Percentiles rank a stretch among this genome's conserved stretches.
phyloP scores from a whole-genome alignment of 2,888 invertebrate genomes.

The Noctua janthe region DNA sequence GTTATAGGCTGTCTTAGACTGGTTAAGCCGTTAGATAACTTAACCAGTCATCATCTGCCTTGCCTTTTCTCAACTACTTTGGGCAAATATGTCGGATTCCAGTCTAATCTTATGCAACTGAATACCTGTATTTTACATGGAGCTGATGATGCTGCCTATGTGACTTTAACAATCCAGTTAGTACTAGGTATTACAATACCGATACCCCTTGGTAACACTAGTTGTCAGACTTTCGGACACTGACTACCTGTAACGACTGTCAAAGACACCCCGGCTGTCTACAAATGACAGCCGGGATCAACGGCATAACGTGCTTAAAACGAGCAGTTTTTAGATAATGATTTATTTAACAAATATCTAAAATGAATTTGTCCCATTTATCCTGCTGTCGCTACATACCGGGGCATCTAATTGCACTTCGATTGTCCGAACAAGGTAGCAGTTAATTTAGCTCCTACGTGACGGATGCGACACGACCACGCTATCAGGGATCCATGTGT shows the following conservation, averaged over 20 bases:
- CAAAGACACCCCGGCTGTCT: too few species aligned
- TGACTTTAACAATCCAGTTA: background rate
- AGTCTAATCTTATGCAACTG: background rate
- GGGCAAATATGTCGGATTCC: background rate
- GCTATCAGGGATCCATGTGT: background rate
- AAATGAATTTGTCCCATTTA: background rate
- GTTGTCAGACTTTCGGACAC: background rate
- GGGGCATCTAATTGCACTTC: slow-evolving; percentile 61
- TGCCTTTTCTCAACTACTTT: background rate
- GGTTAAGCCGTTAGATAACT: background rate
- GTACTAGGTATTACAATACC: background rate
- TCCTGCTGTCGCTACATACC: slow-evolving; percentile 47
- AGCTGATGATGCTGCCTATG: too few species aligned
- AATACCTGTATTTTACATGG: background rate
- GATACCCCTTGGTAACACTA: background rate
- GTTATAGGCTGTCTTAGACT: background rate
- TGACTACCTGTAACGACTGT: background rate
- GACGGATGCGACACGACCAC: slow-evolving; percentile 37
- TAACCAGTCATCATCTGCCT: background rate
- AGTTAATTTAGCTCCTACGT: slow-evolving; percentile 44
- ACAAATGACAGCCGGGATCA: background rate
- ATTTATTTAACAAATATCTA: background rate
- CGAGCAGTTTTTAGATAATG: background rate
- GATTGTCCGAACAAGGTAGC: slow-evolving; percentile 46
- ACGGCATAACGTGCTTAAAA: rapidly evolving